Conservation (phyloP, 2,888 invertebrate genomes). For the Punctoribates punctum region DNA sequence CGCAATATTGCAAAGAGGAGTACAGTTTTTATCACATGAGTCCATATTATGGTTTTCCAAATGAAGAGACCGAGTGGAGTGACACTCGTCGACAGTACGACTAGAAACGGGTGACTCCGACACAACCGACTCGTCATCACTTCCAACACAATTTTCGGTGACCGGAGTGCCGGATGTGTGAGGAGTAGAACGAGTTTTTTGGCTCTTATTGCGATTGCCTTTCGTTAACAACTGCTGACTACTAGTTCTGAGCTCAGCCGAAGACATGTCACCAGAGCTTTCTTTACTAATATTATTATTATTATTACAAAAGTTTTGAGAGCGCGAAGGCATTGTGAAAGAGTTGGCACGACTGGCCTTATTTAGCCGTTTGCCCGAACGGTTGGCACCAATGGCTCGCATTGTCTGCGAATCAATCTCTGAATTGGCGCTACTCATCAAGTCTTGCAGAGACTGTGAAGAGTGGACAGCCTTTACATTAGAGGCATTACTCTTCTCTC, state of each 20-base stretch:
- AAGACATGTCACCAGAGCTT: conserved; percentile 11
- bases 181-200: neutral
- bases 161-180: neutral
- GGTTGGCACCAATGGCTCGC: conserved; percentile 28
- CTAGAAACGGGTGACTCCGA: neutral
- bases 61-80: conserved; percentile 16
- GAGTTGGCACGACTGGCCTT: conserved; percentile 40
- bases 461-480: conserved; percentile 24
- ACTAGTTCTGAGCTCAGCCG: conserved; percentile 13
- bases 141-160: neutral
- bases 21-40: conserved; percentile 33
- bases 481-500: conserved; percentile 7
- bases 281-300: conserved; percentile 19
- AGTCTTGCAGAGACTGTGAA: conserved; percentile 36
- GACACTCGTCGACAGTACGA: conserved; percentile 6
- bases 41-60: conserved; percentile 29
- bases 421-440: conserved; percentile 11
- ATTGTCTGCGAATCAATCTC: neutral
- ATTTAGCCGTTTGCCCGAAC: conserved; percentile 19
- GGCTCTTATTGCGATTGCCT: conserved; percentile 7
- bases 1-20: conserved; percentile 11
- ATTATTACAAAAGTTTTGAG: conserved; percentile 9
- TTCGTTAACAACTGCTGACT: neutral
- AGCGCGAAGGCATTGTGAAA: conserved; percentile 10
- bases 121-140: neutral